Conservation (phyloP, 2,888 invertebrate genomes). For the Terebella lapidaria region DNA sequence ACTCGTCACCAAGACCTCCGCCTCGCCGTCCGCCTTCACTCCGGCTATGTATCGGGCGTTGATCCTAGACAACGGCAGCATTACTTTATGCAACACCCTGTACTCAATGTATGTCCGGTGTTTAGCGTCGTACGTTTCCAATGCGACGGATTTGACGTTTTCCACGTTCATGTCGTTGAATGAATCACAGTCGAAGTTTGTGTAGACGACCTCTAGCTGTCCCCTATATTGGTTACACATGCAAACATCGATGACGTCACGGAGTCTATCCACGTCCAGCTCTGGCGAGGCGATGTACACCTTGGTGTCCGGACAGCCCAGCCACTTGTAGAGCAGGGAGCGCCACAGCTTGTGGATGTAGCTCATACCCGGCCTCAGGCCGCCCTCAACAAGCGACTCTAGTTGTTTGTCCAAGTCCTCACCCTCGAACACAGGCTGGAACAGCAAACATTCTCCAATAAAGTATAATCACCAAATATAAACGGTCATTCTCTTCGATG, state of each 20-base stretch:
- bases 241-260: constrained; percentile 35
- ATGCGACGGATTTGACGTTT: neutral
- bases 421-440: neutral
- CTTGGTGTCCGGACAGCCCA: constrained; percentile 28
- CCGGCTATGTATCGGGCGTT: constrained; percentile 37
- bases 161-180: neutral
- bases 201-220: neutral
- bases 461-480: too few species aligned
- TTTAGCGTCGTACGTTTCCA: constrained; percentile 9
- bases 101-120: constrained; percentile 40
- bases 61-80: constrained; percentile 32
- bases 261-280: constrained; percentile 36
- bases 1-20: constrained; percentile 35
- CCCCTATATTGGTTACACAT: constrained; percentile 29
- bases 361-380: constrained; percentile 31
- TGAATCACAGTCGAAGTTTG: neutral
- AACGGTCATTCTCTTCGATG: too few species aligned
- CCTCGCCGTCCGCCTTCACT: constrained; percentile 30
- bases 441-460: too few species aligned
- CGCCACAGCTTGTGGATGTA: constrained; percentile 43
- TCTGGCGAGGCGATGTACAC: constrained; percentile 41
- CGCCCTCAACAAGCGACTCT: constrained; percentile 12
- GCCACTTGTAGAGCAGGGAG: constrained; percentile 39
- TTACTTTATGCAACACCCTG: constrained; percentile 33
- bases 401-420: neutral